A percentile compares a stretch with the other conserved stretches of the same genome.
These are phyloP conservation scores for Andrena camellia DNA, from an alignment of 2,888 invertebrate genomes.

Conservation along the genomic window DNA sequence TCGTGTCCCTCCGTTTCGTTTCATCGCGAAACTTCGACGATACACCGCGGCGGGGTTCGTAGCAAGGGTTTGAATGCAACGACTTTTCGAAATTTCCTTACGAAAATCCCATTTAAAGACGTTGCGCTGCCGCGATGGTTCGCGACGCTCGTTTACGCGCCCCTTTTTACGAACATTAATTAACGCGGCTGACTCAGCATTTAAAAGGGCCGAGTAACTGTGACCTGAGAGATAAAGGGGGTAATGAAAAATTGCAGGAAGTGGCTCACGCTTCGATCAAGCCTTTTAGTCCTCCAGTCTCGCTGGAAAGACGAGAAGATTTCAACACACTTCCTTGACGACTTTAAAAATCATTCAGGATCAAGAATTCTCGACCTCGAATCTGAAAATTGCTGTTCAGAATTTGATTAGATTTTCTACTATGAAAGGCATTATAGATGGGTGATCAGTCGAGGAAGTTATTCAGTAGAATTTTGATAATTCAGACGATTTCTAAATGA, in stretches of 20 bases:
- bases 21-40: neutral
- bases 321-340: no score
- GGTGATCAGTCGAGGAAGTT: no score
- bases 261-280: neutral
- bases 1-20: neutral
- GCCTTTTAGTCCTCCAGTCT: no score
- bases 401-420: no score
- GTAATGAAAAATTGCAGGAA: neutral
- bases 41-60: neutral
- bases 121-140: neutral
- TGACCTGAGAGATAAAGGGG: neutral
- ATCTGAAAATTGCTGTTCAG: no score
- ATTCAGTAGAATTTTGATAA: no score
- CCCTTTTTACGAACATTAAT: slow-evolving; percentile 9
- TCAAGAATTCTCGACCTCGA: no score
- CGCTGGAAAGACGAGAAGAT: no score
- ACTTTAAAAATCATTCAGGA: no score
- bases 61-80: neutral
- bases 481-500: no score
- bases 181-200: neutral
- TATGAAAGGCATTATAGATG: no score
- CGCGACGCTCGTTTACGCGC: neutral
- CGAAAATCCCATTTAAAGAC: neutral
- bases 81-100: slow-evolving; percentile 4
- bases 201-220: neutral